phyloP scores from a whole-genome alignment of 1,140 invertebrate genomes.

The Macrostomum lignano region DNA sequence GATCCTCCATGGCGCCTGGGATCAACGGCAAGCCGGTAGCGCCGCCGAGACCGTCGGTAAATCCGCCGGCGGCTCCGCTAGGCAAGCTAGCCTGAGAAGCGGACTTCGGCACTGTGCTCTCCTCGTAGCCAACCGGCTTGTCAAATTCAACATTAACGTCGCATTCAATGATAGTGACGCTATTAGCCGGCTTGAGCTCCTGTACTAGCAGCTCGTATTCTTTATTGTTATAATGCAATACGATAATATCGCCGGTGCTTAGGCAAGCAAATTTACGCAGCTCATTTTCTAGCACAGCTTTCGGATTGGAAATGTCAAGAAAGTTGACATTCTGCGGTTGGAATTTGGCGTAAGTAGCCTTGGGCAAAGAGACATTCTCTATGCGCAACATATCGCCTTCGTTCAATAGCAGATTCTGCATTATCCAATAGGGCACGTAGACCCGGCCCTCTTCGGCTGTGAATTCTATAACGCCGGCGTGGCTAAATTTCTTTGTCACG shows the following conservation, averaged over 20 bases:
- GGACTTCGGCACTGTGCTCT: no score
- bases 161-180: conserved; percentile 94
- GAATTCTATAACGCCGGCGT: conserved; percentile 93
- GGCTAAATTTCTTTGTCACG: conserved; percentile 52
- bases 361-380: conserved; percentile 65
- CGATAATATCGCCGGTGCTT: conserved; percentile 64
- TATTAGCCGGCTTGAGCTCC: conserved; percentile 68
- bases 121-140: no score
- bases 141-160: conserved; percentile 99
- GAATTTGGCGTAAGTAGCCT: conserved; percentile 86
- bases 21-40: no score
- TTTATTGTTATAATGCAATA: conserved; percentile 80
- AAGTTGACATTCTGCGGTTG: conserved; percentile 85
- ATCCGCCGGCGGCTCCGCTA: no score
- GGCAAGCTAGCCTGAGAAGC: no score
- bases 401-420: conserved; percentile 67
- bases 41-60: no score
- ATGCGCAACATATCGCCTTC: conserved; percentile 60
- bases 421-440: conserved; percentile 97
- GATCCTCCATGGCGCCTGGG: no score
- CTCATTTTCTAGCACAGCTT: conserved; percentile 68
- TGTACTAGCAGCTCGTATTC: conserved; percentile 71
- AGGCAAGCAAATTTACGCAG: conserved; percentile 84
- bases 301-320: conserved; percentile 86
- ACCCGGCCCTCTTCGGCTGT: conserved; percentile 92